Evolutionary conservation across 2,113 vertebrate species (phyloP).

Genomic region (Leucoraja erinaceus): DNA sequence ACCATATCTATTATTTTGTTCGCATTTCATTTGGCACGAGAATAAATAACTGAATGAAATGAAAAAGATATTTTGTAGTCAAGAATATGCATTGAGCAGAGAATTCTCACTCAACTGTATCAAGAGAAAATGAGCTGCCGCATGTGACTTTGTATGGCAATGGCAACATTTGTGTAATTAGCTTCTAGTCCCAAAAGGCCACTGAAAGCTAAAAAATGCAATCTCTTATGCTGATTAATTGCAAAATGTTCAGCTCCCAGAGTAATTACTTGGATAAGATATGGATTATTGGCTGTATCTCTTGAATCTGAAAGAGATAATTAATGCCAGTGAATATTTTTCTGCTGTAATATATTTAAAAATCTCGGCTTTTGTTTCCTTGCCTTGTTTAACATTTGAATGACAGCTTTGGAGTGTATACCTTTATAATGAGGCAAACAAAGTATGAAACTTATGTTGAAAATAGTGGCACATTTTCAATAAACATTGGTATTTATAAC

Average conservation of each 20-base stretch:
- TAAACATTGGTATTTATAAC: neutral
- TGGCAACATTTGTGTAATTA: neutral
- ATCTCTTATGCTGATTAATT: constrained; percentile 5
- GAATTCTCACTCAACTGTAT: neutral
- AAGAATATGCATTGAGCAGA: neutral
- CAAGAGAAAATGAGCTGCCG: neutral
- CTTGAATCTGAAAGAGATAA: neutral
- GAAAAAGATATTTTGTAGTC: neutral
- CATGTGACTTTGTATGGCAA: neutral
- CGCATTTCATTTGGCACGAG: neutral
- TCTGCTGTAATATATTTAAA: neutral
- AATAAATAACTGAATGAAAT: neutral
- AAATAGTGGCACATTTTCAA: neutral
- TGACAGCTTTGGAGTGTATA: neutral
- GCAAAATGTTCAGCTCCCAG: neutral
- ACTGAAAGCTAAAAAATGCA: neutral
- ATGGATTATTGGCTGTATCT: neutral
- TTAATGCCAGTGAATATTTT: neutral
- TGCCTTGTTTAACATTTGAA: neutral
- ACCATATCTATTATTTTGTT: neutral
- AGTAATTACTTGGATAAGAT: neutral
- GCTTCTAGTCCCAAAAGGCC: neutral
- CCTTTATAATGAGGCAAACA: neutral
- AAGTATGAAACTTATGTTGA: neutral
- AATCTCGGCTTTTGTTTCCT: neutral